A percentile compares a stretch with the other conserved stretches of the same genome.
Conservation (phyloP, 2,113 vertebrate genomes). For the Brienomyrus brachyistius region DNA sequence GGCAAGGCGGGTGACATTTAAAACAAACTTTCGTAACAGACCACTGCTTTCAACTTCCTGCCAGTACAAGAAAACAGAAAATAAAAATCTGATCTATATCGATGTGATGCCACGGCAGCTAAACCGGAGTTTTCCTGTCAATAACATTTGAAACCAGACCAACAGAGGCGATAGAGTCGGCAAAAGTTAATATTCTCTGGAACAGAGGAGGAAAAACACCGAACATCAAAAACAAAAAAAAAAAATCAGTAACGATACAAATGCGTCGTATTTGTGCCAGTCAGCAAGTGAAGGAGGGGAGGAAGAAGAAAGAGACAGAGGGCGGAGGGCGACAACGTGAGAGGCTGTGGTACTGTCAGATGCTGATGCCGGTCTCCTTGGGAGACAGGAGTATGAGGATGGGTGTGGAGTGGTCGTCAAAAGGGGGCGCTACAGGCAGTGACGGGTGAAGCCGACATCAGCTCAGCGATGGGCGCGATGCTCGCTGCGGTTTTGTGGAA, state of each 20-base stretch:
- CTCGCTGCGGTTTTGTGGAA: slow-evolving; percentile 1
- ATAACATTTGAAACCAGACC: neutral
- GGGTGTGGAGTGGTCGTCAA: neutral
- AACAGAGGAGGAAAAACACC: neutral
- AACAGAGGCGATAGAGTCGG: neutral
- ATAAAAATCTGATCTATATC: slow-evolving; percentile 22
- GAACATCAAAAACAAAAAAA: neutral
- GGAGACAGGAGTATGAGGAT: slow-evolving; percentile 11
- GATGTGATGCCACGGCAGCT: slow-evolving; percentile 55
- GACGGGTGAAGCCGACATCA: neutral
- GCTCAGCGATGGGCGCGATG: neutral
- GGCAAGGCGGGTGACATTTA: neutral
- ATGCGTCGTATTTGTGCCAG: neutral
- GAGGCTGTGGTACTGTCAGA: neutral
- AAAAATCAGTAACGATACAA: neutral
- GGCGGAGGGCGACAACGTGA: neutral
- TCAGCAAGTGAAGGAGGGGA: neutral
- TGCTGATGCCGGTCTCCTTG: neutral
- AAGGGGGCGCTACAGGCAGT: neutral
- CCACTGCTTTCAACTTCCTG: slow-evolving; percentile 9
- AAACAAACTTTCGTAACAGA: neutral
- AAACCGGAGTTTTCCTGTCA: slow-evolving; percentile 44
- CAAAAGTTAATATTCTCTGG: neutral
- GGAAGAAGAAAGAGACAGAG: neutral
- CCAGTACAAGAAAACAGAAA: slow-evolving; percentile 48